Evolutionary conservation across 2,888 invertebrate species (phyloP).

Genomic region (Fragum whitleyi): DNA sequence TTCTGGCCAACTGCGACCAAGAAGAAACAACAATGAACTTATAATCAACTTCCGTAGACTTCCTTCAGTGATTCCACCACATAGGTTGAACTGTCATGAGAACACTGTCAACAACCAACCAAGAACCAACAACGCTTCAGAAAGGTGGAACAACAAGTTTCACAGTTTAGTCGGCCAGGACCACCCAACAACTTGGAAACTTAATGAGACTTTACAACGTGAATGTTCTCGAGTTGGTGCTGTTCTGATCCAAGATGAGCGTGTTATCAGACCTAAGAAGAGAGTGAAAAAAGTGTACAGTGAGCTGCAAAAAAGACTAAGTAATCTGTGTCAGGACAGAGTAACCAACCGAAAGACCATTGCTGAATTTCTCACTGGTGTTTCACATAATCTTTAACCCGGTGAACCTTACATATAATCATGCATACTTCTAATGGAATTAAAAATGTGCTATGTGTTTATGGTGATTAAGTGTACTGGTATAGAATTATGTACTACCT

Average conservation of each 20-base stretch:
- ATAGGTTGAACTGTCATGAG: constrained; percentile 8
- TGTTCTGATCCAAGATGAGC: too few species aligned
- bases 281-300: constrained; percentile 15
- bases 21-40: too few species aligned
- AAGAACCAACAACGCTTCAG: too few species aligned
- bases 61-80: background rate
- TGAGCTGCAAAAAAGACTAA: constrained; percentile 20
- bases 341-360: background rate
- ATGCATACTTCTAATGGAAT: background rate
- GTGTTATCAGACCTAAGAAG: constrained; percentile 21
- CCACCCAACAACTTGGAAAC: constrained; percentile 13
- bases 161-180: constrained; percentile 11
- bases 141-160: constrained; percentile 26
- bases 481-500: too few species aligned
- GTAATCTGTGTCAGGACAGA: constrained; percentile 17
- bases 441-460: background rate
- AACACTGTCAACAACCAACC: background rate
- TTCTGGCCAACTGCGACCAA: constrained; percentile 10
- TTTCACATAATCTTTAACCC: constrained; percentile 10
- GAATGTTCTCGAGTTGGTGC: constrained; percentile 21
- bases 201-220: background rate
- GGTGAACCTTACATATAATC: background rate
- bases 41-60: constrained; percentile 16
- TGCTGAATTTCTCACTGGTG: constrained; percentile 21
- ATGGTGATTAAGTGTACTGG: background rate